phyloP scores from a whole-genome alignment of 2,113 vertebrate species.

The Orycteropus afer region DNA sequence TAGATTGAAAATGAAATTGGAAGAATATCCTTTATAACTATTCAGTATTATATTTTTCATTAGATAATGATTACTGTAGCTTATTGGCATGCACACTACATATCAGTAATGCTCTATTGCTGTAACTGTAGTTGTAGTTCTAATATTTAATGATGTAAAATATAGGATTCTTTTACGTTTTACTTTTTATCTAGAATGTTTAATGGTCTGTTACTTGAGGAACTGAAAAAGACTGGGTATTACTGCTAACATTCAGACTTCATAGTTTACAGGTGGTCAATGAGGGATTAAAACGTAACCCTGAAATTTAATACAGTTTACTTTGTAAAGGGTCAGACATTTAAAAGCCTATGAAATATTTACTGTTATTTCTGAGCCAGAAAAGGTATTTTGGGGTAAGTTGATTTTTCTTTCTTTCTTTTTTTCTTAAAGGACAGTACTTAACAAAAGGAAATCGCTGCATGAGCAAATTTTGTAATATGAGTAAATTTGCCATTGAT shows the following conservation, averaged over 20 bases:
- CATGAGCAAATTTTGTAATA: slow-evolving; percentile 29
- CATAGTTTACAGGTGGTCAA: neutral
- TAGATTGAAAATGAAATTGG: slow-evolving; percentile 62
- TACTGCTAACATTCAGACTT: slow-evolving; percentile 64
- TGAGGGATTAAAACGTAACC: slow-evolving; percentile 41
- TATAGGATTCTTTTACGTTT: slow-evolving; percentile 46
- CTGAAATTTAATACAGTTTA: slow-evolving; percentile 57
- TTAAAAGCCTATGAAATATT: slow-evolving; percentile 75
- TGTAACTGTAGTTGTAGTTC: slow-evolving; percentile 70
- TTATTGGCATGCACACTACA: slow-evolving; percentile 39
- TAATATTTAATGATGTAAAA: slow-evolving; percentile 82
- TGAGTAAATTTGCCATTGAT: slow-evolving; percentile 68
- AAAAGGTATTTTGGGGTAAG: slow-evolving; percentile 52
- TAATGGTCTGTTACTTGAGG: slow-evolving; percentile 73
- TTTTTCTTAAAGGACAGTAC: neutral
- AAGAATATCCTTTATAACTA: slow-evolving; percentile 63
- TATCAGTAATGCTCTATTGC: slow-evolving; percentile 79
- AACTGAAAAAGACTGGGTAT: slow-evolving; percentile 54
- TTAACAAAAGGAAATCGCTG: slow-evolving; percentile 43
- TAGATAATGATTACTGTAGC: slow-evolving; percentile 74
- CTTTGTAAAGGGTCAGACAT: slow-evolving; percentile 49
- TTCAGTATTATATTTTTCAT: slow-evolving; percentile 69
- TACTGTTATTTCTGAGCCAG: slow-evolving; percentile 70
- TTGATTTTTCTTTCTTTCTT: slow-evolving; percentile 12
- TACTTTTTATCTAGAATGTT: slow-evolving; percentile 62